Evolutionary conservation across 2,113 vertebrate genomes (phyloP).

Genomic region (Albula goreensis): DNA sequence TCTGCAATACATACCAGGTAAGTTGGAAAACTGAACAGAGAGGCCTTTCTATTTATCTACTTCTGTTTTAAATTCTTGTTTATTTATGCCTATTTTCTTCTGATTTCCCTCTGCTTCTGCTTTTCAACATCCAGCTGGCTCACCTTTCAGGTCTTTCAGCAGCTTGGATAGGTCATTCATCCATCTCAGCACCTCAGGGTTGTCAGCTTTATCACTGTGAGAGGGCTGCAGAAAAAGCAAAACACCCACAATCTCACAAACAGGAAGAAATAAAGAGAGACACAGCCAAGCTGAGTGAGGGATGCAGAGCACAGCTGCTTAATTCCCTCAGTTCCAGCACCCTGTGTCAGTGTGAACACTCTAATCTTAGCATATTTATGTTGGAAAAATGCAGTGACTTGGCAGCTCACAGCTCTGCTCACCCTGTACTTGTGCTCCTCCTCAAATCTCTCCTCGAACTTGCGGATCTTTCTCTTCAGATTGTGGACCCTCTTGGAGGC

Average conservation of each 20-base stretch:
- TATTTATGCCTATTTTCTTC: neutral
- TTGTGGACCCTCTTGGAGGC: slow-evolving; percentile 90
- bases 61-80: neutral
- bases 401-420: slow-evolving; percentile 35
- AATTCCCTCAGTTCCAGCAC: neutral
- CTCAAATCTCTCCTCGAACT: slow-evolving; percentile 92
- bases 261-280: neutral
- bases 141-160: slow-evolving; percentile 94
- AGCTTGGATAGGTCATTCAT: slow-evolving; percentile 91
- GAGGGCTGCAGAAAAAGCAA: slow-evolving; percentile 78
- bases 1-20: too few species aligned
- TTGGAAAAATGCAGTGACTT: neutral
- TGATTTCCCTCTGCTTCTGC: neutral
- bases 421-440: slow-evolving; percentile 95
- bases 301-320: neutral
- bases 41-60: too few species aligned
- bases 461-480: slow-evolving; percentile 93
- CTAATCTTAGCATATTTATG: neutral
- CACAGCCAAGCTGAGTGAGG: neutral
- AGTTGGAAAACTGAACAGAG: too few species aligned
- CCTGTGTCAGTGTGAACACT: neutral
- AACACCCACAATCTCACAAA: slow-evolving; percentile 23
- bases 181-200: slow-evolving; percentile 93
- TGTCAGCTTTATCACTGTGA: slow-evolving; percentile 91
- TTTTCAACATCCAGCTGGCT: slow-evolving; percentile 11